Conservation (phyloP, 2,797 vertebrate species). For the Nyctalus aviator region DNA sequence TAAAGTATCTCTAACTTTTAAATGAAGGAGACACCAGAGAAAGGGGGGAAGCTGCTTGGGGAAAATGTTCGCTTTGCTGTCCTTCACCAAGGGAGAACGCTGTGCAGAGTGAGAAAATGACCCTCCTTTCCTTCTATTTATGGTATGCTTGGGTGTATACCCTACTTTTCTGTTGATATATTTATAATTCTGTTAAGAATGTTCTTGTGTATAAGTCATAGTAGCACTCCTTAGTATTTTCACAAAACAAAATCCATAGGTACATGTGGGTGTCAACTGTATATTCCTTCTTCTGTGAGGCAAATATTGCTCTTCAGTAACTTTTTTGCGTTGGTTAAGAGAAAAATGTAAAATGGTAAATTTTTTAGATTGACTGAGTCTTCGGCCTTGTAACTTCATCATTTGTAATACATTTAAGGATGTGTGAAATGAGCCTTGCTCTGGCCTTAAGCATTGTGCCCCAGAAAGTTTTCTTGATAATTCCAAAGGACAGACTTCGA, state of each 20-base stretch:
- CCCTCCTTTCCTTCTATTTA: not conserved
- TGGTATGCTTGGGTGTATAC: not conserved
- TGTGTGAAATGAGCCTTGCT: not conserved
- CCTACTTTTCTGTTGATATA: not conserved
- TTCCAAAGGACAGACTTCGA: not conserved
- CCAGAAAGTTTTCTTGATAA: not conserved
- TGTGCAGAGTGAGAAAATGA: not conserved
- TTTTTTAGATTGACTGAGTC: not conserved
- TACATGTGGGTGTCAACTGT: not conserved
- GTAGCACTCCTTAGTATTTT: not conserved
- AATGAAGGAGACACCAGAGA: not conserved
- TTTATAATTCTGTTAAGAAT: not conserved
- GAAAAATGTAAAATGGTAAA: not conserved
- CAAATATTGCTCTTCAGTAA: not conserved
- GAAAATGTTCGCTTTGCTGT: not conserved
- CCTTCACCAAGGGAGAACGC: not conserved
- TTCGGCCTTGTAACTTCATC: not conserved
- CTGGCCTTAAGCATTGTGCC: rapidly evolving
- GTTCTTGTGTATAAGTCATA: not conserved
- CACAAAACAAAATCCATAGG: not conserved
- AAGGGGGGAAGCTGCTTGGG: not conserved
- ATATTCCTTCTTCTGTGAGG: not conserved
- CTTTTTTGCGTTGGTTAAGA: not conserved
- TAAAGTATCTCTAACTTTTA: not conserved
- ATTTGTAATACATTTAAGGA: not conserved